Base-by-base conservation (phyloP, 2,797 vertebrate species). In the Myripristis jacobus region DNA sequence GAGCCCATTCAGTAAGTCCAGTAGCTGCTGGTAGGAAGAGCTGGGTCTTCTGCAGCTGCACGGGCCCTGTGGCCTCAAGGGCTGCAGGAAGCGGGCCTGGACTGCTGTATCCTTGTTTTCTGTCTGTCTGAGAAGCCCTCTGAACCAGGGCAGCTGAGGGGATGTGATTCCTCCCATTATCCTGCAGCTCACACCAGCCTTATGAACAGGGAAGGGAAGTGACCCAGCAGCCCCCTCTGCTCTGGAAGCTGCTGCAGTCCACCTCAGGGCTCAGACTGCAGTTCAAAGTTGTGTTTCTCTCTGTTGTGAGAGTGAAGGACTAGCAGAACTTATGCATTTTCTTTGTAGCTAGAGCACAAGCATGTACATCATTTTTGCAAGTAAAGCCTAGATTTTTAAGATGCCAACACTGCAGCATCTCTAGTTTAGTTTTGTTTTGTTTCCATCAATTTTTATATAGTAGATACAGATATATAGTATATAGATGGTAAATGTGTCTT, bases 81-180 rank as follows among this genome's bases (percentile, higher is more conserved):
- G 86, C 86, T 68, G 77, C 89, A 93, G 91, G 90, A 93, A 92
- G 82, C 77, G 85, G 65, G 73, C 78, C 80, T 66, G 73, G 79
- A 73, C 60, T 58, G 67, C 38, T 47, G 81, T 84, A 86, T 90
- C 60, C 78, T 80, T 90, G 83, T 92, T 91, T 90, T 91, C 81
- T 84, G 75, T 89, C 87, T 84, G 87, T 90, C 88, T 89, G 89
- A 87, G 80, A 80, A 84, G 84, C 77, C 63, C 59, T 88, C 79
- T 75, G 81, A 88, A 88, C 70, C 65, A 73, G 75, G 77, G 83
- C 87, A 91, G 86, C 88, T 86, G 86, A 59, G 22, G 85, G 84
- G 83, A 70, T 71, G 79, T 70, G 81, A 90, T 89, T 88, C 86
- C 81, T 87, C 77, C 86, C 67, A 83, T 91, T 91, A 88, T 90